Percentiles rank a stretch among this genome's conserved stretches.
Conservation (phyloP, 2,888 invertebrate species). For the Cephonodes hylas region DNA sequence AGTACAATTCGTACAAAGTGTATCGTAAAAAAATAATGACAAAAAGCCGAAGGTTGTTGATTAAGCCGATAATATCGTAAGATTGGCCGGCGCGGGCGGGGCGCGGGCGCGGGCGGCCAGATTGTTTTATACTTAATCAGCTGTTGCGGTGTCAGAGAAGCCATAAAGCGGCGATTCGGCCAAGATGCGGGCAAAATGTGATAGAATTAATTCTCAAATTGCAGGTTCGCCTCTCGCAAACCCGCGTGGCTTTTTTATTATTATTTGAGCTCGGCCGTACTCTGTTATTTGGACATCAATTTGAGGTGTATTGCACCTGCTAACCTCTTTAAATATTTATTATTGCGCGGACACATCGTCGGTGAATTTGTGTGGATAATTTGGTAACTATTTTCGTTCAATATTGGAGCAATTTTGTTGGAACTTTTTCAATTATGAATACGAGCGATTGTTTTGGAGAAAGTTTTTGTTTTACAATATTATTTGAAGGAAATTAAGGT, state of each 20-base stretch:
- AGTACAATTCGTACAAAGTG: conserved; percentile 9
- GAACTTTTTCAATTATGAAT: conserved; percentile 31
- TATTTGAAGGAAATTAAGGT: neutral
- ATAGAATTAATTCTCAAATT: conserved; percentile 75
- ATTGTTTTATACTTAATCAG: conserved; percentile 62
- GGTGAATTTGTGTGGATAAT: conserved; percentile 47
- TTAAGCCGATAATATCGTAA: conserved; percentile 55
- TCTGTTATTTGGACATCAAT: conserved; percentile 71
- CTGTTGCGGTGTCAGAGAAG: conserved; percentile 60
- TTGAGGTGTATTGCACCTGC: conserved; percentile 71
- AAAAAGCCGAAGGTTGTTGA: conserved; percentile 18
- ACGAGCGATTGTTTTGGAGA: neutral
- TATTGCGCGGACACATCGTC: conserved; percentile 51
- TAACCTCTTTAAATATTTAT: conserved; percentile 75
- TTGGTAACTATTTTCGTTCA: conserved; percentile 46
- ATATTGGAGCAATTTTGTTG: conserved; percentile 34
- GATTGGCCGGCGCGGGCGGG: conserved; percentile 32
- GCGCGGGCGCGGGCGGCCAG: conserved; percentile 33
- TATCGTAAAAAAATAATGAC: conserved; percentile 3
- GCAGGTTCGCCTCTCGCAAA: conserved; percentile 56
- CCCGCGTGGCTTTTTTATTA: conserved; percentile 50
- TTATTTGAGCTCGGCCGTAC: conserved; percentile 55
- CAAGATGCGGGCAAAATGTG: conserved; percentile 59
- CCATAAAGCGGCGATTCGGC: conserved; percentile 55
- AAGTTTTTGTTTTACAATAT: neutral